Percentiles rank a stretch among this genome's conserved stretches.
Conservation (phyloP, 1,140 invertebrate species). For the Neodiprion pinetum region DNA sequence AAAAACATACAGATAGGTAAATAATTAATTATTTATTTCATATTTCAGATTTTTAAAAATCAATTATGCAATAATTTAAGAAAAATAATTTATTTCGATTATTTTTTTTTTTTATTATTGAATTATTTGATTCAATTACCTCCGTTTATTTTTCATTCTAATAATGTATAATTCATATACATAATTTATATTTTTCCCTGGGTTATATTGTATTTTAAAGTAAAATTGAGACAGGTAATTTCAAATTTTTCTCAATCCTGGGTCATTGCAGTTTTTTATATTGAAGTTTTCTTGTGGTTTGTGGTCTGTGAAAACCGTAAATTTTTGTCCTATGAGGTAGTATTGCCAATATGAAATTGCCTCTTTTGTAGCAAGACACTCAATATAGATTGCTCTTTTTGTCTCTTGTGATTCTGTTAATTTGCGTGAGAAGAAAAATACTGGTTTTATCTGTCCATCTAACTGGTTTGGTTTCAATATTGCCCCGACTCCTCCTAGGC, state of each 20-base stretch:
- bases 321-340: slow-evolving; percentile 17
- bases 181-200: slow-evolving; percentile 17
- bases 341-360: neutral
- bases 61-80: no score
- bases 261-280: slow-evolving; percentile 7
- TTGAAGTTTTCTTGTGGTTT: slow-evolving; percentile 28
- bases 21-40: no score
- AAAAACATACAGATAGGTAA: no score
- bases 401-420: neutral
- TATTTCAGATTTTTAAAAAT: no score
- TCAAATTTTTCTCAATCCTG: neutral
- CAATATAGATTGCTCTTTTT: neutral
- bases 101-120: no score
- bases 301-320: slow-evolving; percentile 28
- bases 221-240: neutral
- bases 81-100: no score
- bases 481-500: slow-evolving; percentile 30
- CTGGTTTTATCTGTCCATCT: slow-evolving; percentile 19
- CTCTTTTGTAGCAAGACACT: neutral
- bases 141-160: no score
- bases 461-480: slow-evolving; percentile 28
- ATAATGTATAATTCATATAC: no score
- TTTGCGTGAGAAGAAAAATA: neutral
- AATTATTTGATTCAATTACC: no score
- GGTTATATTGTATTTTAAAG: slow-evolving; percentile 16